A percentile compares a stretch with the other conserved stretches of the same genome.
These are phyloP conservation scores for Lithophane ornitopus DNA, from an alignment of 2,888 invertebrate genomes.

Conservation along the genomic window DNA sequence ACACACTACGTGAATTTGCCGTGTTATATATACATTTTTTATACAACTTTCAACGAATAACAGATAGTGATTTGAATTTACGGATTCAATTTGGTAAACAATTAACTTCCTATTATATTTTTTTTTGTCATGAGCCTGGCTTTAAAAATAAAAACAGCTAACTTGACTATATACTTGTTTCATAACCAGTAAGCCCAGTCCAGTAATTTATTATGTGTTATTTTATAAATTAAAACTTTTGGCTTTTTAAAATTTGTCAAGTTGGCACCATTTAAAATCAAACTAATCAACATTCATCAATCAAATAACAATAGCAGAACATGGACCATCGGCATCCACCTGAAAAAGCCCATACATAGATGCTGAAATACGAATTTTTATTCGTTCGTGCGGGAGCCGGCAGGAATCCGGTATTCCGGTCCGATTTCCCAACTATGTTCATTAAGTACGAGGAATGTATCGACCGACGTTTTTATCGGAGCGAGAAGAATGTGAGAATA, in stretches of 20 bases:
- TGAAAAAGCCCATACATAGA: conserved; percentile 11
- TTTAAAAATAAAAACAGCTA: not conserved
- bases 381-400: conserved; percentile 19
- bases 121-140: not conserved
- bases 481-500: conserved; percentile 41
- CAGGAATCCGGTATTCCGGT: conserved; percentile 31
- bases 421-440: conserved; percentile 57
- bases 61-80: not conserved
- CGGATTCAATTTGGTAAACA: not conserved
- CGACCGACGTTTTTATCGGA: conserved; percentile 22
- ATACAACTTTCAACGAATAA: not conserved
- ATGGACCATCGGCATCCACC: conserved; percentile 1
- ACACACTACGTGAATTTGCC: not conserved
- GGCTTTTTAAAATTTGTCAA: too few relatives aligned
- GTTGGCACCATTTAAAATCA: not conserved
- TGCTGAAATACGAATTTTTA: conserved; percentile 38
- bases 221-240: not conserved
- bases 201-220: not conserved
- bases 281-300: not conserved
- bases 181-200: not conserved
- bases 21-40: not conserved
- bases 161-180: not conserved
- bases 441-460: conserved; percentile 54
- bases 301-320: conserved; percentile 1
- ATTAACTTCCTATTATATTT: not conserved